These are phyloP conservation scores for Drosophila punjabiensis DNA, from an alignment of 1,140 invertebrate genomes.

Conservation along the genomic window DNA sequence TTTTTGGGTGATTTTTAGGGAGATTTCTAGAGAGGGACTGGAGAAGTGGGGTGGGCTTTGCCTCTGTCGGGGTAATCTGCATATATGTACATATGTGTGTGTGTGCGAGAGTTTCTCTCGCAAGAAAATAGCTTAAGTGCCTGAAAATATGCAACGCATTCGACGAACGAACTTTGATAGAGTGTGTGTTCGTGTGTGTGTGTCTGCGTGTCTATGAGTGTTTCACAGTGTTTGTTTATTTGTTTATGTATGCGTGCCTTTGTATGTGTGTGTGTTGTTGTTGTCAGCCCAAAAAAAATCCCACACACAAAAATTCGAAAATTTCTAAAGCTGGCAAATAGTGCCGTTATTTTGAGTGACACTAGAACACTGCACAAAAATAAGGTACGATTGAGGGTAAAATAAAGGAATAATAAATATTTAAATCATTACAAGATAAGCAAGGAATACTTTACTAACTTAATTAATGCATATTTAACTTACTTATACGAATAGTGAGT, in stretches of 20 bases:
- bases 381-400: too few species aligned
- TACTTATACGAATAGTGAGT: too few species aligned
- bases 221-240: slow-evolving; percentile 1
- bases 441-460: too few species aligned
- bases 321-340: slow-evolving; percentile 64
- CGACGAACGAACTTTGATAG: slow-evolving; percentile 24
- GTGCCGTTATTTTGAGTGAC: slow-evolving; percentile 44
- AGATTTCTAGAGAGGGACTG: neutral
- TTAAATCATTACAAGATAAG: too few species aligned
- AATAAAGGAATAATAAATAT: too few species aligned
- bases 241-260: slow-evolving; percentile 22
- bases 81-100: neutral
- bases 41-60: slow-evolving; percentile 7
- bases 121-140: slow-evolving; percentile 82
- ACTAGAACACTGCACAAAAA: slow-evolving; percentile 13
- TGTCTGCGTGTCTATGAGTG: slow-evolving; percentile 6
- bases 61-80: slow-evolving; percentile 49
- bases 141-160: slow-evolving; percentile 79
- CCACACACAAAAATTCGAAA: slow-evolving; percentile 18
- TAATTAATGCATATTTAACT: too few species aligned
- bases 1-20: slow-evolving; percentile 16
- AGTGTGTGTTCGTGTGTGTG: slow-evolving; percentile 8
- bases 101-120: slow-evolving; percentile 56
- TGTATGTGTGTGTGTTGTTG: slow-evolving; percentile 31
- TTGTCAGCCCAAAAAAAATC: slow-evolving; percentile 31